Evolutionary conservation across 2,888 invertebrate species (phyloP).

Genomic region (Hymenopus coronatus): DNA sequence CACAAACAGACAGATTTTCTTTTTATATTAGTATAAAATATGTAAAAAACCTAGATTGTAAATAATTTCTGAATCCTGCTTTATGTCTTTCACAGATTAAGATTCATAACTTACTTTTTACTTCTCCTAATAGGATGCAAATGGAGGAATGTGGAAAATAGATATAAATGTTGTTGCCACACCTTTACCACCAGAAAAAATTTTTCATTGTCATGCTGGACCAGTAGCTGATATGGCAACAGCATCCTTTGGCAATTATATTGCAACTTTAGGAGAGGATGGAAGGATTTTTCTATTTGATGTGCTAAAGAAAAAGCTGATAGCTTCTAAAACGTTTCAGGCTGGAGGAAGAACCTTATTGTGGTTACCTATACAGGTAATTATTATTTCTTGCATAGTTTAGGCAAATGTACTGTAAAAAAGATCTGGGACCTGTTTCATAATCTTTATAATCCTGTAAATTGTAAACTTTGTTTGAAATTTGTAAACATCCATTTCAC

Average conservation of each 20-base stretch:
- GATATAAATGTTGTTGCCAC: conserved; percentile 49
- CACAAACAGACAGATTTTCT: too few species aligned
- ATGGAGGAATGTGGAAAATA: conserved; percentile 76
- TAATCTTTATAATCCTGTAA: too few species aligned
- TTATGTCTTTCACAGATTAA: background rate
- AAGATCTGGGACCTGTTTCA: too few species aligned
- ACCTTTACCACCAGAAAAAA: conserved; percentile 39
- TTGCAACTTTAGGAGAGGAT: conserved; percentile 70
- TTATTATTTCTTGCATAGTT: background rate
- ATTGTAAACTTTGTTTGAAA: too few species aligned
- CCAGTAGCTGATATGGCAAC: conserved; percentile 64
- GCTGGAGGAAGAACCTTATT: conserved; percentile 54
- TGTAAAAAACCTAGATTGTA: too few species aligned
- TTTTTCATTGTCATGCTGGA: conserved; percentile 75
- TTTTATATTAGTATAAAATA: too few species aligned
- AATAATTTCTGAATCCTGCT: background rate
- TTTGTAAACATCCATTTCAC: too few species aligned
- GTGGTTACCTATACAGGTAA: conserved; percentile 70
- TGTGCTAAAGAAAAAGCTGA: conserved; percentile 57
- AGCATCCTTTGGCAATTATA: conserved; percentile 65
- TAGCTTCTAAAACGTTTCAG: conserved; percentile 61
- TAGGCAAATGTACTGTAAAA: too few species aligned
- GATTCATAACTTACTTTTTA: background rate
- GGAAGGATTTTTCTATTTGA: conserved; percentile 73
- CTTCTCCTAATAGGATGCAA: conserved; percentile 65